Evolutionary conservation across 2,888 invertebrate species (phyloP), one percentile per base, ranked within the genome.

Genomic region (Bugulina stolonifera): DNA sequence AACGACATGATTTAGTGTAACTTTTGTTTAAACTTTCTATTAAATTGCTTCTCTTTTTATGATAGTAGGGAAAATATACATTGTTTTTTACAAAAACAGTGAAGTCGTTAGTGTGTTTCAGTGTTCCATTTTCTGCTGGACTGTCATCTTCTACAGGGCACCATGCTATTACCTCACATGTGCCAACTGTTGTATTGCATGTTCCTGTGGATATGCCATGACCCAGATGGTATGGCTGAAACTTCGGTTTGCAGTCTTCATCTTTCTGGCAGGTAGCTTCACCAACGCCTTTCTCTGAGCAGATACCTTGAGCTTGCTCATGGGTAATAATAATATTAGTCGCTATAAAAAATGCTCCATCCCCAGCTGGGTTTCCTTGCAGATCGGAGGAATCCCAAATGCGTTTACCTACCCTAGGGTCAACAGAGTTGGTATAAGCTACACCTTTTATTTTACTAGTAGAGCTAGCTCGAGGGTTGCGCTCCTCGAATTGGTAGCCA

Each of bases 351-450:
- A 86, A 86, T 3, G 86, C 87, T 73, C 83, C 84, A 76, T 85
- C 84, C 76, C 86, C 86, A 5, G 3, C 55, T 5, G 55, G 55
- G 23, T 87, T 87, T 35, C 86, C 80, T 0, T 86, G 83, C 78
- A 86, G 86, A 75, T 87, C 87, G 1, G 85, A 81, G 0, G 85
- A 84, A 78, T 87, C 87, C 86, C 86, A 87, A 14, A 82, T 78
- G 29, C 80, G 72, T 3, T 73, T 71, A 3, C 75, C 77, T 32
- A 79, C 74, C 22, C 74, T 74, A 10, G 77, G 76, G 27, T 64
- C 69, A 25, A 77, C 74, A 22, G 76, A 71, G 72, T 81, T 78
- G 0, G 85, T 83, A 69, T 76, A 82, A 0, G 81, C 80, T 1
- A 86, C 81, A 3, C 87, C 87, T 77, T 87, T 87, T 18, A 87